phyloP scores from a whole-genome alignment of 2,113 vertebrate species.

The Raja brachyura region DNA sequence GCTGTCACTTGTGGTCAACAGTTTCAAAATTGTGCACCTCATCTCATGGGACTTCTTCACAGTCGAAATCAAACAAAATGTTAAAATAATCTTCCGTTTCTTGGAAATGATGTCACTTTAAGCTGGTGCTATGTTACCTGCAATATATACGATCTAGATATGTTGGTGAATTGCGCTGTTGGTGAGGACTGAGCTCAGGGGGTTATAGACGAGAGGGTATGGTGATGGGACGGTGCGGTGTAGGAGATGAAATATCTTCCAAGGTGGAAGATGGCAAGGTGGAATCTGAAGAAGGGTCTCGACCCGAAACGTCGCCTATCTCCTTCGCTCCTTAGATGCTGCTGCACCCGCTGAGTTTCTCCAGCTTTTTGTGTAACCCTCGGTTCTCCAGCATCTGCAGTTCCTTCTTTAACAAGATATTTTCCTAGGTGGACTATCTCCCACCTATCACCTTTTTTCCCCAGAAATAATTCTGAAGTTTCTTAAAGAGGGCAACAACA shows the following conservation, averaged over 20 bases:
- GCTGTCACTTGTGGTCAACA: not conserved
- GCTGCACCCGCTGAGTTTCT: no score
- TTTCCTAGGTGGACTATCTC: no score
- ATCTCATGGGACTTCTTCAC: not conserved
- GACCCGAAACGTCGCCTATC: no score
- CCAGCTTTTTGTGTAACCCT: no score
- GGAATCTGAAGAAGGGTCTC: no score
- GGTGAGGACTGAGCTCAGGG: not conserved
- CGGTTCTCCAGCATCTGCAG: no score
- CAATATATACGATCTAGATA: not conserved
- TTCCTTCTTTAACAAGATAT: no score
- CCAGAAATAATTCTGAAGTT: not conserved
- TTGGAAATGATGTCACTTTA: not conserved
- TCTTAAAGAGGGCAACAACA: not conserved
- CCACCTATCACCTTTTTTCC: no score
- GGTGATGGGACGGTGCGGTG: not conserved
- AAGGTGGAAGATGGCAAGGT: no score
- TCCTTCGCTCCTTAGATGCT: no score
- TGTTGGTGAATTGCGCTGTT: not conserved
- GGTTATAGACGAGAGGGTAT: not conserved
- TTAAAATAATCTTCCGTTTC: not conserved
- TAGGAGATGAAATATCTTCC: no score
- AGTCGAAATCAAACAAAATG: not conserved
- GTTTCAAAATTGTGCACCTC: not conserved
- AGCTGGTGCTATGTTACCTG: not conserved